Evolutionary conservation across 2,888 invertebrate genomes (phyloP), one percentile per base, ranked within the genome.

Genomic region (Zaprionus bogoriensis): DNA sequence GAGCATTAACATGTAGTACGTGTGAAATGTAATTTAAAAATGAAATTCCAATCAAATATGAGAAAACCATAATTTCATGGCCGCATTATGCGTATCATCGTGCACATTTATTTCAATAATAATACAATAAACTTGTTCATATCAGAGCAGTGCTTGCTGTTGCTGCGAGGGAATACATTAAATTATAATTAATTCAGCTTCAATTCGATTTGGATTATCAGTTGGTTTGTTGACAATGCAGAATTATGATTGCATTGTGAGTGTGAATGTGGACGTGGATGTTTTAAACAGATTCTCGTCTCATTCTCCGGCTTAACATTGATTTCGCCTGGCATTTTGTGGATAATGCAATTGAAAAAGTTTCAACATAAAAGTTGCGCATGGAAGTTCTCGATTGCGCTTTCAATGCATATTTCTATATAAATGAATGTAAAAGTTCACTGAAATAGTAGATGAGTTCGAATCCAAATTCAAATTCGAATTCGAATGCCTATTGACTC

Each of bases 301-400:
- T 38, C 41, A 48, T 38, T 39, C 38, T 30, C n/a, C 47, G 57
- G 54, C 50, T 64, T 54, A 68, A 64, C 74, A 67, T 68, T 59
- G 45, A 59, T 54, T 73, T 45, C 19, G 44, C 25, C 17, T 36
- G 41, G 30, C 46, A 48, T 52, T 52, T 46, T 66, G 72, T 68
- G 60, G 54, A 52, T 57, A 64, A 48, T 77, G 66, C 72, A 68
- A 83, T 83, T 77, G 75, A 63, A 72, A 77, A 77, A 83, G 59
- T 83, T 81, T 52, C 47, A 25, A 32, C 1, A 32, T 17, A 27
- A 46, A 65, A 78, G 39, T 55, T 74, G 28, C 51, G 20, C 51
- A 62, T 36, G 17, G 9, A 20, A 45, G 54, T 70, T 77, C 64
- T 60, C 44, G 52, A 42, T 60, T 41, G 53, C 14, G 42, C 36